Conservation (phyloP, 2,888 invertebrate genomes). For the Torymus texanus region DNA sequence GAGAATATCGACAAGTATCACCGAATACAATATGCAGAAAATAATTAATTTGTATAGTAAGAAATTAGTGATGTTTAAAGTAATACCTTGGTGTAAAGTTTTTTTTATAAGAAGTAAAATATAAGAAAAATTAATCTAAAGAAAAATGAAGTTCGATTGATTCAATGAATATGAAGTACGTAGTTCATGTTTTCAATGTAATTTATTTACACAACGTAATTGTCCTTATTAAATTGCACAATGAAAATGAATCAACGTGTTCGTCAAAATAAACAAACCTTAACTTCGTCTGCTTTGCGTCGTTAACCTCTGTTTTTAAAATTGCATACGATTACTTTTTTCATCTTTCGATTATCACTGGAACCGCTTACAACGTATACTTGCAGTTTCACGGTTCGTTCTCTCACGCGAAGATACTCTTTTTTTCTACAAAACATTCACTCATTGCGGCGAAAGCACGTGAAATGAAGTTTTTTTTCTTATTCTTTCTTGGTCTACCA, state of each 20-base stretch:
- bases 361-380: constrained; percentile 23
- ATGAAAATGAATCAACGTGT: constrained; percentile 58
- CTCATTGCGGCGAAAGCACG: constrained; percentile 40
- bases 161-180: constrained; percentile 37
- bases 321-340: constrained; percentile 19
- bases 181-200: constrained; percentile 56
- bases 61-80: too few relatives aligned
- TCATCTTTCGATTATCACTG: constrained; percentile 43
- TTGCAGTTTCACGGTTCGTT: constrained; percentile 3
- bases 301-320: constrained; percentile 26
- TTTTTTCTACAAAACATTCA: constrained; percentile 47
- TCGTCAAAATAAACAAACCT: constrained; percentile 48
- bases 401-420: constrained; percentile 27
- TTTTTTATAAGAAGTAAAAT: not conserved
- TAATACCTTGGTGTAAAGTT: not conserved
- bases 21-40: too few relatives aligned
- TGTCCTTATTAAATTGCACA: constrained; percentile 59
- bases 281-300: constrained; percentile 51
- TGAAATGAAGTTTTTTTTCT: constrained; percentile 25
- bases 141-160: not conserved
- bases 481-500: not conserved
- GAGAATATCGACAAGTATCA: too few relatives aligned
- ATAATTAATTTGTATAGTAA: too few relatives aligned
- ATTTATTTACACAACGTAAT: constrained; percentile 66
- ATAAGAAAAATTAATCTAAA: not conserved